Conservation (phyloP, 2,888 invertebrate species). For the Xestia sexstrigata region DNA sequence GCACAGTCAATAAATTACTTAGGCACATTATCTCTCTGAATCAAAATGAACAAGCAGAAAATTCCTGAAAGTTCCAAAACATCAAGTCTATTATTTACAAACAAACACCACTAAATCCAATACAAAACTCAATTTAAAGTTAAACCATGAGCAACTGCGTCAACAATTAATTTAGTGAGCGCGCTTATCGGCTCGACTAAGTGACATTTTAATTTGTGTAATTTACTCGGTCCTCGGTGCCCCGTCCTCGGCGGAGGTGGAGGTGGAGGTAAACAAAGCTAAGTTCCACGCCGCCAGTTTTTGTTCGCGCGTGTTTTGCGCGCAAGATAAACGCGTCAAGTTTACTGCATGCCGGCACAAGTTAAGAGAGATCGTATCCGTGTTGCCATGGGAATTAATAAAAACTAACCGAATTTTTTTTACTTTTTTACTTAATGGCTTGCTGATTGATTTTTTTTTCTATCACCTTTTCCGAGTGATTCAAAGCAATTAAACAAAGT, state of each 20-base stretch:
- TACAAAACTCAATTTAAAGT: constrained; percentile 56
- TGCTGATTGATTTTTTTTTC: not conserved
- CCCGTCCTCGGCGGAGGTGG: constrained; percentile 4
- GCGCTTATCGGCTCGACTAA: constrained; percentile 55
- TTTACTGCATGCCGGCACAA: constrained; percentile 41
- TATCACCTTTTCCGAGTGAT: not conserved
- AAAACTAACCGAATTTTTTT: constrained; percentile 19
- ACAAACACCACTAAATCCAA: constrained; percentile 36
- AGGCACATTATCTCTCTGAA: not conserved
- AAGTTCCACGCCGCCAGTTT: constrained; percentile 48
- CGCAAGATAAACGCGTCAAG: constrained; percentile 60
- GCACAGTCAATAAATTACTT: not conserved
- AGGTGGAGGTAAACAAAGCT: constrained; percentile 46
- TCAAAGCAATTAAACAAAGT: not conserved
- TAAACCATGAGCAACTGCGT: constrained; percentile 46
- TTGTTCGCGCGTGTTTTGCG: constrained; percentile 58
- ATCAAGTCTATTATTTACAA: constrained; percentile 19
- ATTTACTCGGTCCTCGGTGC: constrained; percentile 42
- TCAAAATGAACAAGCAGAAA: not conserved
- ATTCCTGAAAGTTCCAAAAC: constrained; percentile 6
- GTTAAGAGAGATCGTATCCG: constrained; percentile 41
- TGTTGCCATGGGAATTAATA: constrained; percentile 31
- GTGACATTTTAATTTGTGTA: constrained; percentile 64
- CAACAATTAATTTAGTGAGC: constrained; percentile 54
- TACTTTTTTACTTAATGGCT: not conserved